Percentiles rank a stretch among this genome's conserved stretches.
Evolutionary conservation across 1,140 invertebrate genomes (phyloP).

Genomic region (Varroa destructor): DNA sequence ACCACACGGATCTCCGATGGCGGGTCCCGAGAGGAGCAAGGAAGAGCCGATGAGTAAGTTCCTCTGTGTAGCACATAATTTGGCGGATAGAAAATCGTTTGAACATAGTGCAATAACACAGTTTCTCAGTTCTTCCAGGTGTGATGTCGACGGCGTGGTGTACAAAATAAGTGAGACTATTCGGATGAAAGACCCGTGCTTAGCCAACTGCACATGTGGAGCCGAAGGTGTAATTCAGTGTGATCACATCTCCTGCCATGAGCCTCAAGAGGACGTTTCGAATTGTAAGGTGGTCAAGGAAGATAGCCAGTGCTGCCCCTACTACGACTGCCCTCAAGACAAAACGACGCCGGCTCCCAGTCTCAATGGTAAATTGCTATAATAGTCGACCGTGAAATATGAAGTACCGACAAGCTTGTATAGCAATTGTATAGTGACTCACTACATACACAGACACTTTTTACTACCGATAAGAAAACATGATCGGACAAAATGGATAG

Average conservation of each 20-base stretch:
- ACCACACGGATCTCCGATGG: no score
- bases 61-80: neutral
- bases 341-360: neutral
- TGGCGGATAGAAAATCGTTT: neutral
- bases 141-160: constrained; percentile 35
- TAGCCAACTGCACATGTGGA: constrained; percentile 52
- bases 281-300: constrained; percentile 54
- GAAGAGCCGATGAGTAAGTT: constrained; percentile 23
- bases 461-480: no score
- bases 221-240: constrained; percentile 71
- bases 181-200: constrained; percentile 36
- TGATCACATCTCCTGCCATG: constrained; percentile 53
- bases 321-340: constrained; percentile 51
- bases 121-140: constrained; percentile 33
- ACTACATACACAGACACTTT: no score
- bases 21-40: constrained; percentile 32
- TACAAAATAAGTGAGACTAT: constrained; percentile 37
- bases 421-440: no score
- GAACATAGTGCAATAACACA: constrained; percentile 14
- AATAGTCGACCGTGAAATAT: no score
- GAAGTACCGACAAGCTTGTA: no score
- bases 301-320: constrained; percentile 57
- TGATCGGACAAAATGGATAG: no score
- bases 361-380: no score
- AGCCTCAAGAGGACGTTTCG: constrained; percentile 46